phyloP scores from a whole-genome alignment of 2,888 invertebrate genomes.

The Scrobipalpa atriplicella region DNA sequence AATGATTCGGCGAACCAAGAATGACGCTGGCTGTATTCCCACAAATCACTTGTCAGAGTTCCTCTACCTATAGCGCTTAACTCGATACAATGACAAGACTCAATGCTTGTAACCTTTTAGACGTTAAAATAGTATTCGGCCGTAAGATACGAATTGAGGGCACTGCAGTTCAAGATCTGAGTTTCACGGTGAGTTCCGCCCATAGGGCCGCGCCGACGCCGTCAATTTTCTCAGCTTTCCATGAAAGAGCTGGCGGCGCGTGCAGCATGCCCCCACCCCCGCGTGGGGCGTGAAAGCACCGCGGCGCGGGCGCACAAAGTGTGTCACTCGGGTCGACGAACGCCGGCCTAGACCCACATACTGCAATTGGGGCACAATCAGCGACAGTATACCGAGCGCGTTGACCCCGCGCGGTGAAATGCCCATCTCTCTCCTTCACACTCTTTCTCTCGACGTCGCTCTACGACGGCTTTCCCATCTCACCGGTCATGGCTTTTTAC shows the following conservation, averaged over 20 bases:
- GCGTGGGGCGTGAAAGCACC: conserved; percentile 76
- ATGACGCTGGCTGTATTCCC: conserved; percentile 1
- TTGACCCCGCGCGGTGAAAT: conserved; percentile 81
- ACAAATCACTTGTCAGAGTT: conserved; percentile 15
- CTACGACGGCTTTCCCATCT: conserved; percentile 69
- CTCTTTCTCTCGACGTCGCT: conserved; percentile 76
- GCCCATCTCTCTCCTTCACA: conserved; percentile 78
- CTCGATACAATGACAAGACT: conserved; percentile 9
- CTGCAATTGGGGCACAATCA: conserved; percentile 81
- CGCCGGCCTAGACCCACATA: conserved; percentile 83
- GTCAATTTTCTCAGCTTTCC: conserved; percentile 73
- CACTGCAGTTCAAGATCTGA: conserved; percentile 14
- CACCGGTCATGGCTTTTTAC: conserved; percentile 37
- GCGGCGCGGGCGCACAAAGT: conserved; percentile 75
- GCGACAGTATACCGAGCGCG: conserved; percentile 79
- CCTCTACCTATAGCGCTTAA: conserved; percentile 1
- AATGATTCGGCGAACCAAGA: conserved; percentile 17
- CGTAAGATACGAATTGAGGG: not conserved
- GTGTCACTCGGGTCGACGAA: conserved; percentile 81
- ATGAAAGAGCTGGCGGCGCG: conserved; percentile 47
- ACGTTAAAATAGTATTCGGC: not conserved
- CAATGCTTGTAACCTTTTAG: not conserved
- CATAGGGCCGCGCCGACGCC: conserved; percentile 39
- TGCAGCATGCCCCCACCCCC: conserved; percentile 55
- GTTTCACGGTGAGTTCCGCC: conserved; percentile 42